These are phyloP conservation scores for Channa argus DNA, from an alignment of 2,113 vertebrate species.

Conservation along the genomic window DNA sequence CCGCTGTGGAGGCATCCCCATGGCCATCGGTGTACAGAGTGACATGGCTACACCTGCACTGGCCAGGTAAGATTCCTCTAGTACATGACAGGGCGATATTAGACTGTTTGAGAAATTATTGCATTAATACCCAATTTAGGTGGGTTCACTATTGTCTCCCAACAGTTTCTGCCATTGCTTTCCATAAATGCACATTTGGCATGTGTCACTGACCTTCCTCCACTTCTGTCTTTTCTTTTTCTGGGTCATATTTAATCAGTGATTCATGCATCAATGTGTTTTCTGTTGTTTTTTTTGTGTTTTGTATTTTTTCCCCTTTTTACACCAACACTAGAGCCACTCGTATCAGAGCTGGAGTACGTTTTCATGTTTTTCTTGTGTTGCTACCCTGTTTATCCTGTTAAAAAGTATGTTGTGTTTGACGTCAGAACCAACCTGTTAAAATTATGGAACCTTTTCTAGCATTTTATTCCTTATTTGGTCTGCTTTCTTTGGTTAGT, in stretches of 20 bases:
- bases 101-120: too few species aligned
- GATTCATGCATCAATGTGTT: background rate
- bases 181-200: background rate
- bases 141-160: slow-evolving; percentile 22
- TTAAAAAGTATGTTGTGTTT: background rate
- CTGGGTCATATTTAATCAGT: background rate
- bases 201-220: background rate
- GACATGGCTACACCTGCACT: slow-evolving; percentile 91
- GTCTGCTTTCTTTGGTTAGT: background rate
- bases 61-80: slow-evolving; percentile 81
- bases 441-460: background rate
- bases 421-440: background rate
- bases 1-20: slow-evolving; percentile 86
- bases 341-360: background rate
- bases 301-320: background rate
- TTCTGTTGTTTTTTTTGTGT: background rate
- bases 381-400: background rate
- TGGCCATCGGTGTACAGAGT: slow-evolving; percentile 89
- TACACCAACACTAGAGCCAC: background rate
- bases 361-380: background rate
- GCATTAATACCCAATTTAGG: too few species aligned
- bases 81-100: too few species aligned
- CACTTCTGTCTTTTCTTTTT: background rate
- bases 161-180: background rate
- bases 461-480: background rate